Percentiles rank a stretch among this genome's conserved stretches.
These are phyloP conservation scores for Spodoptera frugiperda DNA, from an alignment of 1,140 invertebrate genomes.

Conservation along the genomic window DNA sequence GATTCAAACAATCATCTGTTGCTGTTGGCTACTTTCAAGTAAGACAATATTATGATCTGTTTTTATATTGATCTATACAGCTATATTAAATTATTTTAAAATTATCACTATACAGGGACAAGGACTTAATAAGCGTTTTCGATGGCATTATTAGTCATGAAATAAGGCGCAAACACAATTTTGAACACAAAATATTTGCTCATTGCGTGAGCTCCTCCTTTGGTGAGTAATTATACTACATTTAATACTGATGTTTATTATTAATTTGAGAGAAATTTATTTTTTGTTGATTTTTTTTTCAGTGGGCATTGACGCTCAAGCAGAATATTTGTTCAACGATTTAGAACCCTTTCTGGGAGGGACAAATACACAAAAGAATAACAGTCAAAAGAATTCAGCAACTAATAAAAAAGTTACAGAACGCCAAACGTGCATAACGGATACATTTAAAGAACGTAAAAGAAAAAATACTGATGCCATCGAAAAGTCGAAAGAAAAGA, in stretches of 20 bases:
- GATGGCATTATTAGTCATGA: conserved; percentile 71
- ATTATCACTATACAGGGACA: conserved; percentile 66
- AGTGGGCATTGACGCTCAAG: conserved; percentile 80
- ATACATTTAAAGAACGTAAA: conserved; percentile 67
- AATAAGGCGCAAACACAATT: conserved; percentile 69
- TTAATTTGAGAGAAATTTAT: no score
- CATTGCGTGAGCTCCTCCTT: conserved; percentile 81
- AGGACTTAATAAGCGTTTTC: conserved; percentile 74
- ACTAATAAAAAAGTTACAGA: conserved; percentile 10
- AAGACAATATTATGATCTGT: conserved; percentile 40
- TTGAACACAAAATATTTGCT: conserved; percentile 74
- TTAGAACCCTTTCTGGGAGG: conserved; percentile 46
- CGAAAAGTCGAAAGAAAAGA: conserved; percentile 71
- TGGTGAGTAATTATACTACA: conserved; percentile 64
- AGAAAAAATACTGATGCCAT: conserved; percentile 63
- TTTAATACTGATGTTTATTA: background rate
- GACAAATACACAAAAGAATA: background rate
- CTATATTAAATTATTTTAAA: no score
- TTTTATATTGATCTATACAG: background rate
- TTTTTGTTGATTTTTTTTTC: conserved; percentile 52
- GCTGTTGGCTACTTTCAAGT: conserved; percentile 72
- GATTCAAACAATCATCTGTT: conserved; percentile 85
- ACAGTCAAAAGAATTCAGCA: background rate
- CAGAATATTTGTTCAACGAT: conserved; percentile 72
- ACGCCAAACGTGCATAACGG: conserved; percentile 57